Base-by-base conservation (phyloP, 2,888 invertebrate genomes). In the Noctua janthe region DNA sequence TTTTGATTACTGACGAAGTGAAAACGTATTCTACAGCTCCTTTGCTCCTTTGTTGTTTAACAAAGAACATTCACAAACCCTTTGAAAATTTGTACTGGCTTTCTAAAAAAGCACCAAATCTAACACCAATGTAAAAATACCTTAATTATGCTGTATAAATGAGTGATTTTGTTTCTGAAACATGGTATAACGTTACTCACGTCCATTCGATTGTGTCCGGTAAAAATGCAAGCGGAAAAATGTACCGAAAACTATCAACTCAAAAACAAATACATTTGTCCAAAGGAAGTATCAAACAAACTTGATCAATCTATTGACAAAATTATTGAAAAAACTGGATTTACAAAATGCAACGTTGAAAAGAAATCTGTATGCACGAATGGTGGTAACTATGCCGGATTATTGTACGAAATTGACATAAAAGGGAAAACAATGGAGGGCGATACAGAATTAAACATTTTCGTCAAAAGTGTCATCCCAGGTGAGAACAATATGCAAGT, bases 301-400 rank as follows among this genome's bases (percentile, higher is more conserved):
- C 39, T 92, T 13, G 87, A 91, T 23, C 78, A 77, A 23, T 82
- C 80, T 35, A 87, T 92, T 17, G 69, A 84, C 3, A 82, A 70
- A 15, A 89, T 92, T 54, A 74, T 86, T 47, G 73, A 82, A 70
- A 88, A 78, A 35, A 73, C 82, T 72, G 83, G 80, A 51, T 88
- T 84, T 23, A 71, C 23, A 13, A 74, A 71, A 66, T 87, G 39
- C 43, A 66, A 66, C 0, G 71, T 87, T 56, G 73, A 82, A 17
- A 88, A 83, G 43, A 76, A 72, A 71, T 17, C 67, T 23, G 2
- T 93, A 0, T 82, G 90, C 0, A 90, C 92, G 5, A 90, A 92
- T 43, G 95, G 95, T n/a, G 94, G 92, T 0, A 95, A 92, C 81
- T 95, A 91, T 76, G 83, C 94, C 2, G 94, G 92, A 7, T 77